Percentiles rank a stretch among this genome's conserved stretches.
These are phyloP conservation scores for Hypsibius dujardini DNA, from an alignment of 1,140 invertebrate species.

Conservation along the genomic window DNA sequence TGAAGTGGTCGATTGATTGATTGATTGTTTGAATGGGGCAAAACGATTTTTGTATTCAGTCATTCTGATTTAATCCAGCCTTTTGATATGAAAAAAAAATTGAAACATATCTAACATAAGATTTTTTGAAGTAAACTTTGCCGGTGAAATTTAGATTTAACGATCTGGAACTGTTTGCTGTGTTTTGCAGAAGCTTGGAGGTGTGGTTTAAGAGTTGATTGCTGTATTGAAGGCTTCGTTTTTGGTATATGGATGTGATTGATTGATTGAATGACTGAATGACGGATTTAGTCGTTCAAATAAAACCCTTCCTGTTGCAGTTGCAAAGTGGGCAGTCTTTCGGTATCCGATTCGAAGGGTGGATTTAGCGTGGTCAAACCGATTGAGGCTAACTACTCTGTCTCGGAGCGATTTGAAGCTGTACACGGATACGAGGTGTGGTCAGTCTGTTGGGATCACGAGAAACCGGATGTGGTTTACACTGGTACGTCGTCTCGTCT, in stretches of 20 bases:
- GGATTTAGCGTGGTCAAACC: neutral
- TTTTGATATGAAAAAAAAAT: neutral
- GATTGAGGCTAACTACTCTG: neutral
- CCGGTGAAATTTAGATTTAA: no score
- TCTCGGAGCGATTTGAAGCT: neutral
- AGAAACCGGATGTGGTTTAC: neutral
- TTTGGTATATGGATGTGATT: neutral
- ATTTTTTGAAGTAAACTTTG: no score
- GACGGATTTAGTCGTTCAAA: neutral
- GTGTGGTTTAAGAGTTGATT: no score
- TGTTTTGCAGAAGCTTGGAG: no score
- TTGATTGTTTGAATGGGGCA: no score
- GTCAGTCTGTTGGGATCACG: neutral
- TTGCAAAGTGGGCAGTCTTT: neutral
- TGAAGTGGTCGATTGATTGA: no score
- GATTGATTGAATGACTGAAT: no score
- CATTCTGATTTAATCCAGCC: no score
- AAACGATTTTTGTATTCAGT: no score
- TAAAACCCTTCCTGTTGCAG: neutral
- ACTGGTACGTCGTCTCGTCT: neutral
- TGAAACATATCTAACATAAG: neutral
- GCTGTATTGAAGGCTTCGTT: neutral
- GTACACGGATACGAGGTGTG: slow-evolving; percentile 4
- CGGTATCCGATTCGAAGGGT: slow-evolving; percentile 5
- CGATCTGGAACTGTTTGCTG: neutral